Evolutionary conservation across 2,797 vertebrate species (phyloP), one percentile per base, ranked within the genome.

Genomic region (Pyrocephalus nanus): DNA sequence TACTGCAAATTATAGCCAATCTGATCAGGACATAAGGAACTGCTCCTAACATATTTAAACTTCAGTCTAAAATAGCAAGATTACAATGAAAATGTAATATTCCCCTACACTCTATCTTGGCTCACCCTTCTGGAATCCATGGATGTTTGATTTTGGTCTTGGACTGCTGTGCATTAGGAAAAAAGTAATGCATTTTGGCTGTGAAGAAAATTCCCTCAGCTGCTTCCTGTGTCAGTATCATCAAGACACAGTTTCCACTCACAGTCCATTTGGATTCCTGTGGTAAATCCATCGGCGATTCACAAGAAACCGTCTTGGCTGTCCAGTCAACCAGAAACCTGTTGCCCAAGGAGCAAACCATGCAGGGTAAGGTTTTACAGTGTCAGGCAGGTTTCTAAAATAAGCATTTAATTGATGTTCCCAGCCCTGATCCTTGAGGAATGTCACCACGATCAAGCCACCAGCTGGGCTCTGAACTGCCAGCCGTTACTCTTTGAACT

Each of bases 151-250:
- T 67, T 86, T 75, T 36, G 26, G 30, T 70, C 61, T 95, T 70
- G 62, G 71, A 70, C 64, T 88, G 70, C 42, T 79, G 38, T 69
- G 29, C 42, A 88, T 78, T 40, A 73, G 18, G 50, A 85, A 94
- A 95, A 95, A 96, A 86, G 23, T n/a, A 62, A 88, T 27, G 54
- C 4, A 11, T 83, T 93, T 83, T 93, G 92, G 65, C 75, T 75
- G 40, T 25, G 62, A 95, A 73, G n/a, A 53, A 77, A 57, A 71
- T 80, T 89, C 77, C 89, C 30, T 74, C 75, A 71, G 53, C 30
- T 64, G 60, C 72, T 89, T 93, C 64, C 57, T 72, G 62, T 80
- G 81, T 71, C 86, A 77, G 54, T 60, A 81, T 66, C 73, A 70
- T 64, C 4, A 1, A 86, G 73, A 81, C 47, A 60, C 1, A 2